Conservation (phyloP, 2,888 invertebrate species). For the Nephrotoma appendiculata region DNA sequence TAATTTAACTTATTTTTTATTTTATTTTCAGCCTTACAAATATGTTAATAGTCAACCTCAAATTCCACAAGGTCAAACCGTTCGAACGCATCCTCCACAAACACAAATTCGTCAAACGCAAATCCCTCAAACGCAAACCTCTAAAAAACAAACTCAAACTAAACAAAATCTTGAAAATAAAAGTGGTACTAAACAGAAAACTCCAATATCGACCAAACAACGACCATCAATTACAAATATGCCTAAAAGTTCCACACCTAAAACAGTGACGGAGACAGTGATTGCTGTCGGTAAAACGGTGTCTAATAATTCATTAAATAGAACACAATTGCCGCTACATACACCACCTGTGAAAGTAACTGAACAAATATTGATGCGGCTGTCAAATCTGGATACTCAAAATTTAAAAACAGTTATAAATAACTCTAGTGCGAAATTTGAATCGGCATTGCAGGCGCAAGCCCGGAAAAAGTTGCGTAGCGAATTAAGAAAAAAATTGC, state of each 20-base stretch:
- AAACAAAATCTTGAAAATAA: background rate
- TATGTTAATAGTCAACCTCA: background rate
- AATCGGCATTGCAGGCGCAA: slow-evolving; percentile 24
- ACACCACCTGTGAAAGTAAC: slow-evolving; percentile 15
- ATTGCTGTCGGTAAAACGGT: background rate
- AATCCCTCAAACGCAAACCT: background rate
- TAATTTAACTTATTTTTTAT: background rate
- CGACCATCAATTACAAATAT: too few species aligned
- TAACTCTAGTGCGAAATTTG: slow-evolving; percentile 26
- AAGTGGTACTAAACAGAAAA: background rate
- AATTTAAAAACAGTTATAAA: slow-evolving; percentile 29
- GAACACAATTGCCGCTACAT: slow-evolving; percentile 11
- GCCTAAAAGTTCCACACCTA: too few species aligned
- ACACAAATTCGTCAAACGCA: background rate
- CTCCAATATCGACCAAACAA: background rate
- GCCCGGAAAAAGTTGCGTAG: slow-evolving; percentile 25
- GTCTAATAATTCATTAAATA: background rate
- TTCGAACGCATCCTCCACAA: background rate
- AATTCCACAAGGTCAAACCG: background rate
- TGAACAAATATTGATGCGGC: slow-evolving; percentile 19
- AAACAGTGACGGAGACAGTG: background rate
- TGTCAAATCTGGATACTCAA: slow-evolving; percentile 27
- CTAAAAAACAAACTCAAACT: background rate
- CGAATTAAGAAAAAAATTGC: slow-evolving; percentile 25
- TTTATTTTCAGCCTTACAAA: background rate